Conservation (phyloP, 2,888 invertebrate genomes). For the Pyrochroa serraticornis region DNA sequence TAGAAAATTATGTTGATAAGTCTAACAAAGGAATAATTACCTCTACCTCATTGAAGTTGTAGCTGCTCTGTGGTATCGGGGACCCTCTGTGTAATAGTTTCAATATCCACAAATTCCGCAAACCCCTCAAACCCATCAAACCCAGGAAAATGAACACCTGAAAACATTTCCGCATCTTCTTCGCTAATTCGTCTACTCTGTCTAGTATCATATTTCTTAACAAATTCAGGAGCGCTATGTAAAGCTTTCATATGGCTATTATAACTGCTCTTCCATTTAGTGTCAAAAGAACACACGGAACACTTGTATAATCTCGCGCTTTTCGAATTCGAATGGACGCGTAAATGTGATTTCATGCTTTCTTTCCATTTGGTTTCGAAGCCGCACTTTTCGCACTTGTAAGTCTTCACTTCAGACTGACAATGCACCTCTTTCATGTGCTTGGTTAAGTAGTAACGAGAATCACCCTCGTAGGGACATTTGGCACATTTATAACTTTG, state of each 20-base stretch:
- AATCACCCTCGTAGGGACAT: slow-evolving; percentile 18
- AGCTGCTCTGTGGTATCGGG: no score
- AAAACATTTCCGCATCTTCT: not conserved
- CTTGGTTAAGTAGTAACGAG: slow-evolving; percentile 14
- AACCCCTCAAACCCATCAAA: no score
- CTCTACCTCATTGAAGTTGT: no score
- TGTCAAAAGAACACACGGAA: slow-evolving; percentile 17
- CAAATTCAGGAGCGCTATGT: slow-evolving; percentile 18
- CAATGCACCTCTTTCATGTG: slow-evolving; percentile 19
- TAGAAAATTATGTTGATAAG: no score
- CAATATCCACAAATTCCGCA: no score
- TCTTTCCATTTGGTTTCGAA: slow-evolving; percentile 24
- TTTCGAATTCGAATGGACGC: slow-evolving; percentile 16
- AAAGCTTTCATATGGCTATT: slow-evolving; percentile 22
- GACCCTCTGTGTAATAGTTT: no score
- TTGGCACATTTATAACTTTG: slow-evolving; percentile 21
- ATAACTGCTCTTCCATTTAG: slow-evolving; percentile 23
- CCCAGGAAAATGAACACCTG: no score
- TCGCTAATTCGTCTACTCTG: slow-evolving; percentile 7
- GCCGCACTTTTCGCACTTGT: slow-evolving; percentile 20
- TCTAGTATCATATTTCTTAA: slow-evolving; percentile 20
- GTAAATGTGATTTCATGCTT: slow-evolving; percentile 18
- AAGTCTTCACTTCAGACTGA: slow-evolving; percentile 6
- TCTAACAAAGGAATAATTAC: no score
- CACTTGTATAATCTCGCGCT: slow-evolving; percentile 12